Conservation (phyloP, 2,888 invertebrate genomes). For the Podabrus alpinus region DNA sequence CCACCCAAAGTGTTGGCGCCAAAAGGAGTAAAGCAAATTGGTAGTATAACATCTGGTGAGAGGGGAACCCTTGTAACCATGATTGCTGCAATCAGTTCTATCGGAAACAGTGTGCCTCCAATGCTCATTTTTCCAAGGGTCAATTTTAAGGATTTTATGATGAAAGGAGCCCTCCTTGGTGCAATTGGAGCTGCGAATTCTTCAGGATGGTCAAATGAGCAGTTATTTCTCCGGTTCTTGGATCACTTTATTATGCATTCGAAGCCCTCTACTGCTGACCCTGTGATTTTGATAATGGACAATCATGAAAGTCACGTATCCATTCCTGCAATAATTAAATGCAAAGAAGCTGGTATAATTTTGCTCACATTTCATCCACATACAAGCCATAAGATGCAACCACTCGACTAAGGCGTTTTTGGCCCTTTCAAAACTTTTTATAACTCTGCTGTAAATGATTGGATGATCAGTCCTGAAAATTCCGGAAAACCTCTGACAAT, state of each 20-base stretch:
- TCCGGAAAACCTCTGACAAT: slow-evolving; percentile 37
- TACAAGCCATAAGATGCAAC: slow-evolving; percentile 36
- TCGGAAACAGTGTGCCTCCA: too few species aligned
- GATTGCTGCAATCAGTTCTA: slow-evolving; percentile 30
- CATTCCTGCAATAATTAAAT: slow-evolving; percentile 2
- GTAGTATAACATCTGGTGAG: slow-evolving; percentile 34
- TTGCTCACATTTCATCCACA: slow-evolving; percentile 36
- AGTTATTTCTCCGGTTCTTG: slow-evolving; percentile 32
- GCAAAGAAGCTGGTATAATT: slow-evolving; percentile 30
- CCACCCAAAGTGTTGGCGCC: slow-evolving; percentile 41
- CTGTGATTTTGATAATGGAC: slow-evolving; percentile 31
- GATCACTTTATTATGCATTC: slow-evolving; percentile 21
- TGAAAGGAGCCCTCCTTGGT: slow-evolving; percentile 34
- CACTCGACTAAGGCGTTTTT: slow-evolving; percentile 35
- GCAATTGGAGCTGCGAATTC: slow-evolving; percentile 31
- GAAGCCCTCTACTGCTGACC: slow-evolving; percentile 22
- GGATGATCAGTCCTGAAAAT: slow-evolving; percentile 12
- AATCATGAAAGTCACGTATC: slow-evolving; percentile 35
- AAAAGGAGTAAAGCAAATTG: slow-evolving; percentile 41
- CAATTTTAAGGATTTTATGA: slow-evolving; percentile 34
- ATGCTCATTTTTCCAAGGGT: slow-evolving; percentile 39
- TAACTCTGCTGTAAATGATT: slow-evolving; percentile 28
- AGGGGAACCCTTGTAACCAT: slow-evolving; percentile 35
- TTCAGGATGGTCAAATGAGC: slow-evolving; percentile 43
- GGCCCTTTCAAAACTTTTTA: slow-evolving; percentile 35